phyloP scores from a whole-genome alignment of 2,113 vertebrate genomes.

The Clupea harengus region DNA sequence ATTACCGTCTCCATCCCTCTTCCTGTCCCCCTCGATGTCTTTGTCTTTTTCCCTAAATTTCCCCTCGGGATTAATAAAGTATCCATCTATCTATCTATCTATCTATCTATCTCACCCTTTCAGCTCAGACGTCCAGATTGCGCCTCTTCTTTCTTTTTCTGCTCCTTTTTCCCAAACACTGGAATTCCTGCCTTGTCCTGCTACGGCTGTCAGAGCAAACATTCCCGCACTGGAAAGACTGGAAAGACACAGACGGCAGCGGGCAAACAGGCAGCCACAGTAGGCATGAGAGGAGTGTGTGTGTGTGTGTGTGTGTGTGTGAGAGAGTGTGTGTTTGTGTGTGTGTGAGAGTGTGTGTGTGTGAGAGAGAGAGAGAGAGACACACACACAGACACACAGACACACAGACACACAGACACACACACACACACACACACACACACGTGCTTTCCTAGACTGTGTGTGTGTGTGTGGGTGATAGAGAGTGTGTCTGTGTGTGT shows the following conservation, averaged over 20 bases:
- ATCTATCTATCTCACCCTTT: neutral
- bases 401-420: too few relatives aligned
- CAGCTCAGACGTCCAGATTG: neutral
- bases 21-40: too few relatives aligned
- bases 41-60: too few relatives aligned
- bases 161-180: neutral
- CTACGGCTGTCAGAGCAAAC: conserved; percentile 25
- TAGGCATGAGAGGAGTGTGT: neutral
- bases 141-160: neutral
- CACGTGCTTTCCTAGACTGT: too few relatives aligned
- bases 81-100: neutral
- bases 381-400: too few relatives aligned
- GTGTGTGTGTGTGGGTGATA: neutral
- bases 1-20: too few relatives aligned
- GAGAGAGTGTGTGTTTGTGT: neutral
- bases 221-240: neutral
- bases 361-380: too few relatives aligned
- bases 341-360: neutral
- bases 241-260: neutral
- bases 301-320: neutral
- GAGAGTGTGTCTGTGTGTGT: too few relatives aligned
- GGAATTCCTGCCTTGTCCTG: conserved; percentile 15
- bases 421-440: too few relatives aligned
- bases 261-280: neutral
- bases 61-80: neutral